Evolutionary conservation across 1,140 invertebrate species (phyloP).

Genomic region (Zaprionus tsacasi): DNA sequence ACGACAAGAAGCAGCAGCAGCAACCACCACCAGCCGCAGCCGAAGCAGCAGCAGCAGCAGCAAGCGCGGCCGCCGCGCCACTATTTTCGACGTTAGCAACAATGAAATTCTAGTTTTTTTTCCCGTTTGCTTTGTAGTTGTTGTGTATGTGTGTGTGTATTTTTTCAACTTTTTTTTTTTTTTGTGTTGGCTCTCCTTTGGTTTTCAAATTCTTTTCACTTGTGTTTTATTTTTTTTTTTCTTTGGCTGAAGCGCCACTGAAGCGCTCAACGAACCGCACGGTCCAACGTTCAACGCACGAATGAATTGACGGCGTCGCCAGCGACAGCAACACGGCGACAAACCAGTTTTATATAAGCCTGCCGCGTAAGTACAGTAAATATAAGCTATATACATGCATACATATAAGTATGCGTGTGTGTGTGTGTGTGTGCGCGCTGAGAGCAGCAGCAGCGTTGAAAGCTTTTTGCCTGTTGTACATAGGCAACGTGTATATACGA

Average conservation of each 20-base stretch:
- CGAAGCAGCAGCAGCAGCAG: not conserved
- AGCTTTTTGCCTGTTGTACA: conserved; percentile 66
- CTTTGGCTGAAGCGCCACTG: conserved; percentile 28
- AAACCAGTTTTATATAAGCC: conserved; percentile 65
- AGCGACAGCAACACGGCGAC: conserved; percentile 56
- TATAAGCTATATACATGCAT: conserved; percentile 53
- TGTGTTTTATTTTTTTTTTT: conserved; percentile 42
- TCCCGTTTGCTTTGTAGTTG: conserved; percentile 1
- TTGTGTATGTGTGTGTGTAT: conserved; percentile 16
- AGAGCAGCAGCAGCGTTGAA: conserved; percentile 30
- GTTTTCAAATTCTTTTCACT: conserved; percentile 52
- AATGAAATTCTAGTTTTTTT: conserved; percentile 43
- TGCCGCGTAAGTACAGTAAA: conserved; percentile 66
- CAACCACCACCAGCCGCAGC: conserved; percentile 36
- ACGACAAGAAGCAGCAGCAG: conserved; percentile 31
- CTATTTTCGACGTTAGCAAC: conserved; percentile 81
- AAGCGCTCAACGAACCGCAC: conserved; percentile 71
- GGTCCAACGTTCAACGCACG: conserved; percentile 63
- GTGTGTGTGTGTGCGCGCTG: conserved; percentile 8
- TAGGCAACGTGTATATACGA: conserved; percentile 13
- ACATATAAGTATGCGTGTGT: conserved; percentile 20
- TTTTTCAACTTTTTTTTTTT: conserved; percentile 36
- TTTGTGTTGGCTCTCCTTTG: conserved; percentile 54
- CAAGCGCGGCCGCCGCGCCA: conserved; percentile 52
- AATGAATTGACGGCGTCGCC: conserved; percentile 63